Percentiles rank a stretch among this genome's conserved stretches.
Evolutionary conservation across 2,113 vertebrate genomes (phyloP).

Genomic region (Sphyrna mokarran): DNA sequence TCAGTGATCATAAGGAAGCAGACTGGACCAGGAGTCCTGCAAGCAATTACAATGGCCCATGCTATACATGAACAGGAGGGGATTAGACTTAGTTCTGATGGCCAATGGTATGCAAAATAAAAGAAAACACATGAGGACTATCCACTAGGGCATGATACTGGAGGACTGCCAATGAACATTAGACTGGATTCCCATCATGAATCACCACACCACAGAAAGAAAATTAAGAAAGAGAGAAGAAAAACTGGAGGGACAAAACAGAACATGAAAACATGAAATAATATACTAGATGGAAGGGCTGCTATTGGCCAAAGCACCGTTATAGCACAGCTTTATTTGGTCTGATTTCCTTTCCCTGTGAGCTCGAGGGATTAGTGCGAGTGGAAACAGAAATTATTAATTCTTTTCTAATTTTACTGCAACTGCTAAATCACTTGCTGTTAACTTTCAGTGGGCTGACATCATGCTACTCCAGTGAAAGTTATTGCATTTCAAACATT

Average conservation of each 20-base stretch:
- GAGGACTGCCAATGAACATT: not conserved
- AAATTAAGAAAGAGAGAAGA: not conserved
- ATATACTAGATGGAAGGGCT: not conserved
- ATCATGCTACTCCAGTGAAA: not conserved
- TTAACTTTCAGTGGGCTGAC: not conserved
- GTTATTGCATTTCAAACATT: constrained; percentile 15
- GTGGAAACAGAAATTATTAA: constrained; percentile 20
- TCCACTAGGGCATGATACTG: not conserved
- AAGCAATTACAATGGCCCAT: not conserved
- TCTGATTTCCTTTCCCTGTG: not conserved
- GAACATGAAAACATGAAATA: not conserved
- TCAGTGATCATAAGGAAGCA: not conserved
- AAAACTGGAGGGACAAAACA: not conserved
- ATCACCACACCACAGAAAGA: not conserved
- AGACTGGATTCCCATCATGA: not conserved
- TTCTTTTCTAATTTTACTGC: constrained; percentile 26
- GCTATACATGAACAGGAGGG: not conserved
- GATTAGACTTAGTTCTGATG: not conserved
- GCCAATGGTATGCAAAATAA: not conserved
- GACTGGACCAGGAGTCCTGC: not conserved
- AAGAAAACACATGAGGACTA: not conserved
- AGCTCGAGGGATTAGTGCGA: not conserved
- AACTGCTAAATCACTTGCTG: not conserved
- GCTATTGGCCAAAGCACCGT: not conserved
- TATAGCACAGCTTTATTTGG: not conserved